Conservation (phyloP, 2,113 vertebrate genomes). For the Furnarius figulus region DNA sequence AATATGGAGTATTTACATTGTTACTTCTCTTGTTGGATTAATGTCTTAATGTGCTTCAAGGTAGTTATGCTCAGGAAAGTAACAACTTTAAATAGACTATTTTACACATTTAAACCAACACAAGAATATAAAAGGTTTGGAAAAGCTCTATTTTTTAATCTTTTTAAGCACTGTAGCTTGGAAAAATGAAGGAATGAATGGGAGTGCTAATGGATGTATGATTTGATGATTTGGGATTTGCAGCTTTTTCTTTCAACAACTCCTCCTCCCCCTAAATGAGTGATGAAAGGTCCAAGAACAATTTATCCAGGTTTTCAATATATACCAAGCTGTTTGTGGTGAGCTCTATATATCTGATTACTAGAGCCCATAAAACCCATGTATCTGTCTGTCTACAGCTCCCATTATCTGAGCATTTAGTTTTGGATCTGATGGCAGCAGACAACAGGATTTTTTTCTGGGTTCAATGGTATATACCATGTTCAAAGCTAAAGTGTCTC, state of each 20-base stretch:
- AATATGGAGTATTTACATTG: neutral
- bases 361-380: neutral
- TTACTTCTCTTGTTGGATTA: constrained; percentile 4
- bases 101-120: neutral
- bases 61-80: neutral
- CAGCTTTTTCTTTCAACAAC: neutral
- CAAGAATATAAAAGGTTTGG: neutral
- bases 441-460: neutral
- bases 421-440: neutral
- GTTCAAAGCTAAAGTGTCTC: neutral
- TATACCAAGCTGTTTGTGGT: neutral
- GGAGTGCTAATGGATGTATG: neutral
- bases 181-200: neutral
- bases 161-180: neutral
- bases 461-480: neutral
- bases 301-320: neutral
- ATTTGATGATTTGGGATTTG: constrained; percentile 14
- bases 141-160: neutral
- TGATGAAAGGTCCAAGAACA: constrained; percentile 4
- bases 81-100: neutral
- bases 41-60: neutral
- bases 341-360: neutral
- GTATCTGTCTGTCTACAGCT: neutral
- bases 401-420: neutral
- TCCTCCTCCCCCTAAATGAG: neutral